Evolutionary conservation across 2,888 invertebrate species (phyloP), one percentile per base, ranked within the genome.

Genomic region (Cheiracanthium punctorium): DNA sequence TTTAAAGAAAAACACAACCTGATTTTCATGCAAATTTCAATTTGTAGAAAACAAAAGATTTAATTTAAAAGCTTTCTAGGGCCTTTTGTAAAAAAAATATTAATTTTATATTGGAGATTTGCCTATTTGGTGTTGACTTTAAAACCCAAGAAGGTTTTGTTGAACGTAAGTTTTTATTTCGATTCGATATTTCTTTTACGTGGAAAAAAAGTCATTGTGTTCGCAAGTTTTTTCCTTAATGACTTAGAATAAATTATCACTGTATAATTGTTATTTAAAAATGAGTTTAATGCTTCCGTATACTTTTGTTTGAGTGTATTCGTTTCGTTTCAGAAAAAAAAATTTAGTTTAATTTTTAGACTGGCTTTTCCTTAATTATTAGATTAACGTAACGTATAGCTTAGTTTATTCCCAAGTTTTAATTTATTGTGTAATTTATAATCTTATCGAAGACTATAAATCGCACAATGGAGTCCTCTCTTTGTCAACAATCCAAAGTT

Each of bases 81-180:
- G 5, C 24, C 58, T 58, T 58, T 58, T 58, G 24, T 58, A 58
- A 58, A 58, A n/a, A n/a, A 58, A 58, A 58, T 58, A 58, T 58
- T 58, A 58, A 58, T 58, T 58, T 58, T 58, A 58, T 58, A 58
- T 58, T 58, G 58, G 58, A 58, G 58, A 58, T 58, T 58, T 58
- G 58, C 24, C 58, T 24, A 58, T 58, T 58, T 58, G 20, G 58
- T 58, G 58, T 58, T 58, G 58, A 58, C 24, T 24, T 58, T 58
- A 58, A 58, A 58, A 24, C 58, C 58, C 5, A 4, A 58, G 12
- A 58, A 24, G 20, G 4, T n/a, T 58, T 58, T 58, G 24, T 58
- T 24, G 7, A 58, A 17, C 5, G 58, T 7, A 7, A 24, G 14
- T 48, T 48, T 48, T 48, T 48, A 24, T 58, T 58, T 24, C 24